A percentile compares a stretch with the other conserved stretches of the same genome.
These are phyloP conservation scores for Caenorhabditis wallacei DNA, from an alignment of 2,888 invertebrate genomes.

Conservation along the genomic window DNA sequence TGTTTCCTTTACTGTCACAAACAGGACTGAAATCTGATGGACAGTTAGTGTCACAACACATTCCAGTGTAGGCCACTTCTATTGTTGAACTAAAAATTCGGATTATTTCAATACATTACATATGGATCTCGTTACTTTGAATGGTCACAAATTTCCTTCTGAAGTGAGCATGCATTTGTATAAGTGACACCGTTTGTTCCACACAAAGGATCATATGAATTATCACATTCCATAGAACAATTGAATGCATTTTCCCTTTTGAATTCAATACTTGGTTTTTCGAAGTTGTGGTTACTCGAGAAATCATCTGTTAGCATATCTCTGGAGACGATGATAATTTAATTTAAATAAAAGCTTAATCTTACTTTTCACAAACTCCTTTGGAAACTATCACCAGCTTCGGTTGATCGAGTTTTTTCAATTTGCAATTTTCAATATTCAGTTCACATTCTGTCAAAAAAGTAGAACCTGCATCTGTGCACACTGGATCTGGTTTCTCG, in stretches of 20 bases:
- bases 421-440: conserved; percentile 66
- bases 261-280: conserved; percentile 55
- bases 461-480: conserved; percentile 75
- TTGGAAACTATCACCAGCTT: conserved; percentile 27
- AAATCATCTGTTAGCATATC: conserved; percentile 47
- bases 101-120: neutral
- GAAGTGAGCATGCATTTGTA: conserved; percentile 76
- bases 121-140: conserved; percentile 18
- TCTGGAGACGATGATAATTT: conserved; percentile 7
- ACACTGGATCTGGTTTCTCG: conserved; percentile 72
- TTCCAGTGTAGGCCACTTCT: conserved; percentile 68
- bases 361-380: conserved; percentile 62
- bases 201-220: conserved; percentile 78
- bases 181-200: conserved; percentile 78
- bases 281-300: conserved; percentile 29
- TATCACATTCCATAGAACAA: conserved; percentile 69
- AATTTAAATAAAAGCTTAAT: neutral
- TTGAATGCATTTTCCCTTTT: conserved; percentile 61
- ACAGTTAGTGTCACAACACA: conserved; percentile 71
- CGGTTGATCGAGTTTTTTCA: conserved; percentile 72
- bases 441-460: conserved; percentile 73
- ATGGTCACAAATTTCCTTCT: conserved; percentile 67
- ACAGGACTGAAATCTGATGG: conserved; percentile 74
- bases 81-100: conserved; percentile 44
- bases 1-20: conserved; percentile 71